Percentiles rank a stretch among this genome's conserved stretches.
These are phyloP conservation scores for Brachionus plicatilis DNA, from an alignment of 1,140 invertebrate species.

Conservation along the genomic window DNA sequence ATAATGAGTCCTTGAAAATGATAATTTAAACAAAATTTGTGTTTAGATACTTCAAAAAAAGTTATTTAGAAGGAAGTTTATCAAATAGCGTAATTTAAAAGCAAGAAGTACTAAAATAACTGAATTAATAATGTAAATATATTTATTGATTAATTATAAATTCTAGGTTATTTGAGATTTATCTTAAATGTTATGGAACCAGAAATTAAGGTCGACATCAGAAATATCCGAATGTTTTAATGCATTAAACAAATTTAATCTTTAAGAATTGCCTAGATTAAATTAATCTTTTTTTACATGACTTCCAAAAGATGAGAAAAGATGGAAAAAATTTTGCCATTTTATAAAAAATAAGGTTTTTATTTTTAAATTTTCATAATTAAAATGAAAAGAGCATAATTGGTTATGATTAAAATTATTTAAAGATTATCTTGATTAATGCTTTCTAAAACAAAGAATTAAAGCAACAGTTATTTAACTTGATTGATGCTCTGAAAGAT, in stretches of 20 bases:
- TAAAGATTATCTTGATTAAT: background rate
- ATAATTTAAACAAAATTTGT: background rate
- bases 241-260: background rate
- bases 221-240: background rate
- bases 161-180: background rate
- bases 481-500: background rate
- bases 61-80: background rate
- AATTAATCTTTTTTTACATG: background rate
- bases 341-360: background rate
- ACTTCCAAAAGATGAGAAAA: background rate
- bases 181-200: background rate
- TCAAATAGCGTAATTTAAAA: background rate
- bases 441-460: background rate
- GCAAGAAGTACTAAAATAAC: background rate
- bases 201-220: background rate
- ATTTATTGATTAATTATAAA: background rate
- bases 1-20: background rate
- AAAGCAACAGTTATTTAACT: background rate
- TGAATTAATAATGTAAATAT: background rate
- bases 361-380: background rate
- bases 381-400: background rate
- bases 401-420: background rate
- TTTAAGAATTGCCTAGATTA: background rate
- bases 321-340: background rate
- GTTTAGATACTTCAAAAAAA: background rate